A percentile compares a stretch with the other conserved stretches of the same genome.
Conservation (phyloP, 2,797 vertebrate species). For the Smutsia gigantea region DNA sequence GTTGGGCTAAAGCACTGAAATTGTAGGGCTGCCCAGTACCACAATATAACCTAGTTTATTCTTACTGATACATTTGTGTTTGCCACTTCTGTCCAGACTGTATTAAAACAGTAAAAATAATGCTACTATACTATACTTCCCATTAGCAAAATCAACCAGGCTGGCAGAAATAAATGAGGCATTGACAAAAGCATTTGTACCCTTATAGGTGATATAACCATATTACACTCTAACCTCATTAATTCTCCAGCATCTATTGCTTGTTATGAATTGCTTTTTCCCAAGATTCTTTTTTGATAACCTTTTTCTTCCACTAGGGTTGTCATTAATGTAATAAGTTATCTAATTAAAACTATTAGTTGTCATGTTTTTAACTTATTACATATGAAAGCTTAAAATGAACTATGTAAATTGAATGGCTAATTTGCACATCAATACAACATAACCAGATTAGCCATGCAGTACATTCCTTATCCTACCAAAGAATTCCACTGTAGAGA, state of each 20-base stretch:
- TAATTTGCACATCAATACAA: constrained; percentile 26
- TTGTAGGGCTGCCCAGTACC: background rate
- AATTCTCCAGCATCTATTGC: background rate
- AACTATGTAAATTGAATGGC: background rate
- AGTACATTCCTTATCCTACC: background rate
- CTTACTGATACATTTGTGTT: background rate
- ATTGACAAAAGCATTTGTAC: background rate
- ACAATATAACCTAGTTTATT: background rate
- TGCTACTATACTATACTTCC: background rate
- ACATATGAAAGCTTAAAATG: constrained; percentile 28
- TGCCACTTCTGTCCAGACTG: background rate
- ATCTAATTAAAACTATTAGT: constrained; percentile 46
- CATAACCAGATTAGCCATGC: constrained; percentile 4
- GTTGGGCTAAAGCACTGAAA: background rate
- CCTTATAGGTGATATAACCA: background rate
- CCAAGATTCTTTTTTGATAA: background rate
- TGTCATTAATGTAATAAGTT: constrained; percentile 28
- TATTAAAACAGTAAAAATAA: constrained; percentile 10
- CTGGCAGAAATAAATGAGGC: background rate
- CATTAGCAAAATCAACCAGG: background rate
- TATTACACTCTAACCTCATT: background rate
- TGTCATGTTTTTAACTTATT: constrained; percentile 33
- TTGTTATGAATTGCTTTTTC: constrained; percentile 31
- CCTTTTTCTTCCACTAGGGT: constrained; percentile 3
- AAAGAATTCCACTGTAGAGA: constrained; percentile 29